Evolutionary conservation across 2,888 invertebrate genomes (phyloP).

Genomic region (Tuta absoluta): DNA sequence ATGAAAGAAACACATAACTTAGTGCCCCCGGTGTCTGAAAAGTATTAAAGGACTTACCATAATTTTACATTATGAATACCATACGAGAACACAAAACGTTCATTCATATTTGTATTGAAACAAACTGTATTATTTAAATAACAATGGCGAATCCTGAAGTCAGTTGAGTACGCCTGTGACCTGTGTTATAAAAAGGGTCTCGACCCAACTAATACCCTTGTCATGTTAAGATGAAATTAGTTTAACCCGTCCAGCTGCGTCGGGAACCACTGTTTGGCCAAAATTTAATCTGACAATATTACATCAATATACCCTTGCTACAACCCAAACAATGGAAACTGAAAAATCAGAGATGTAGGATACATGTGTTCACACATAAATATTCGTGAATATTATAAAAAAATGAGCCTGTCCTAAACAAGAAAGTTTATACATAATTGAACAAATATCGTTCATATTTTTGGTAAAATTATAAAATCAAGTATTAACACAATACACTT

Average conservation of each 20-base stretch:
- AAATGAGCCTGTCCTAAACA: no score
- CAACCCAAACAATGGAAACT: background rate
- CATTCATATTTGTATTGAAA: slow-evolving; percentile 37
- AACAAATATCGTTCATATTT: no score
- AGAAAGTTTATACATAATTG: no score
- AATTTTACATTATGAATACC: background rate
- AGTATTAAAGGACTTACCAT: background rate
- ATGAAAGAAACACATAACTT: no score
- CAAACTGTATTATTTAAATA: background rate
- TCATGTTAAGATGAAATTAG: slow-evolving; percentile 79
- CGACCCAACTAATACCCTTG: slow-evolving; percentile 79
- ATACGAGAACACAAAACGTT: background rate
- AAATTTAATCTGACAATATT: slow-evolving; percentile 69
- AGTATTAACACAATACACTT: no score
- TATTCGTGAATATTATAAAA: no score
- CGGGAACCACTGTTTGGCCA: slow-evolving; percentile 63
- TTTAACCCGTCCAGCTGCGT: slow-evolving; percentile 74
- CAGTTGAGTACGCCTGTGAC: slow-evolving; percentile 57
- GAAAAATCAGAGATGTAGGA: background rate
- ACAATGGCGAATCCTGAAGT: slow-evolving; percentile 6
- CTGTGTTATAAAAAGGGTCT: slow-evolving; percentile 73
- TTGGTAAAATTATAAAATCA: no score
- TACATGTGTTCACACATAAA: background rate
- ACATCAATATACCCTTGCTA: slow-evolving; percentile 48
- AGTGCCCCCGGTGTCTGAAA: background rate